Evolutionary conservation across 23 tunicate genomes (phyloP), one percentile per base, ranked within the genome.

Genomic region (Styela plicata): DNA sequence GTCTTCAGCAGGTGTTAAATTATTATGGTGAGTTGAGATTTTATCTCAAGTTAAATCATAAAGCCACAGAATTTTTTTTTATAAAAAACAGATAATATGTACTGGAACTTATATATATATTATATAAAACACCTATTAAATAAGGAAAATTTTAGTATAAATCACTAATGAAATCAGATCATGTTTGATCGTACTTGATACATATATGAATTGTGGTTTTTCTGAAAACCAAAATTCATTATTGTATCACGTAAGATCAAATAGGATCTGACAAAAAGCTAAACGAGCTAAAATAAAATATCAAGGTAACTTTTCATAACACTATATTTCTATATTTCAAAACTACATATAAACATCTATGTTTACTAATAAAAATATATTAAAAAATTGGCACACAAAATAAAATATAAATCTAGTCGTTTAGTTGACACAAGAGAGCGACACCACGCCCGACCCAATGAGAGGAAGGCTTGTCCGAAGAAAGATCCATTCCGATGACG

Each of bases 371-470:
- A 44, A 44, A 69, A 69, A 22, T n/a, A 28, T 32, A 29, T 44
- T 5, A 33, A 73, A 33, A 73, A 73, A 44, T 5, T 44, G 57
- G 57, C 57, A 44, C 57, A 44, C n/a, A n/a, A n/a, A n/a, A n/a
- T n/a, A n/a, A n/a, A 44, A 44, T 13, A 44, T 13, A 44, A 44
- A 44, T 5, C 57, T 44, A 93, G 78, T 93, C 85, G 79, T 93
- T 80, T 2, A 93, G 86, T 52, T 93, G 98, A 64, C 98, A 93
- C 24, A 93, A 80, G 10, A 93, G 77, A 63, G 98, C 98, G 0
- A 93, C 98, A n/a, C 98, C 98, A 2, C 98, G 78, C 7, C 98
- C 98, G 31, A 93, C 85, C 98, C 98, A 93, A 66, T 93, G 98
- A 1, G 89, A 65, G 13, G 80, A 68, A 3, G 93, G 92, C 52